Evolutionary conservation across 1,140 invertebrate genomes (phyloP), one percentile per base, ranked within the genome.

Genomic region (Phocides pigmalion): DNA sequence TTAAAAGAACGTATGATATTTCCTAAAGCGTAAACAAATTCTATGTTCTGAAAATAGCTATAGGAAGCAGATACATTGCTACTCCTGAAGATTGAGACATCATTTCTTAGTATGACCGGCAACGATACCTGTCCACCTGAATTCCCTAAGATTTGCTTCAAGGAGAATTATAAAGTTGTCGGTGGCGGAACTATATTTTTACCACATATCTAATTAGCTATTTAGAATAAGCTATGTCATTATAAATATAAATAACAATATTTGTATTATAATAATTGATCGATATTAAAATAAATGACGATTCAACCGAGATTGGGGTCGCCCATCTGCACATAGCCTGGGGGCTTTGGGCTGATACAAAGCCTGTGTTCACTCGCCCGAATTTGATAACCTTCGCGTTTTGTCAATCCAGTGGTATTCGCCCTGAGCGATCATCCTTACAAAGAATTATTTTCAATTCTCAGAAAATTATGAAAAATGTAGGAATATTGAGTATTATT

Each of bases 341-440:
- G 61, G 66, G 66, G 39, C 62, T 59, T 54, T 49, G 50, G 42
- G 56, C 16, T 61, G 42, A 37, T 47, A 61, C 56, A 61, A 61
- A 61, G 44, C 42, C 64, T 70, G 58, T 46, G 59, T 58, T 61
- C 67, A 62, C 44, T 62, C 47, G 62, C 41, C 41, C 62, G 62
- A 65, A 65, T 70, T 66, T 66, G 59, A 70, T 70, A 65, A 66
- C 58, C 67, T 64, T 59, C 58, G 66, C 42, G 62, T 47, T 54
- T 64, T 63, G 15, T 46, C 54, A 44, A 59, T 59, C 16, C 54
- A 49, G 16, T 14, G 54, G 20, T 17, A 46, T 42, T 37, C 16
- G 28, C 42, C 41, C 28, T 14, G 28, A 47, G 56, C 44, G 16
- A 54, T 71, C 63, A 37, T 47, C 22, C 56, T 61, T 47, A 47